These are phyloP conservation scores for Lobophora halterata DNA, from an alignment of 2,888 invertebrate genomes.

Conservation along the genomic window DNA sequence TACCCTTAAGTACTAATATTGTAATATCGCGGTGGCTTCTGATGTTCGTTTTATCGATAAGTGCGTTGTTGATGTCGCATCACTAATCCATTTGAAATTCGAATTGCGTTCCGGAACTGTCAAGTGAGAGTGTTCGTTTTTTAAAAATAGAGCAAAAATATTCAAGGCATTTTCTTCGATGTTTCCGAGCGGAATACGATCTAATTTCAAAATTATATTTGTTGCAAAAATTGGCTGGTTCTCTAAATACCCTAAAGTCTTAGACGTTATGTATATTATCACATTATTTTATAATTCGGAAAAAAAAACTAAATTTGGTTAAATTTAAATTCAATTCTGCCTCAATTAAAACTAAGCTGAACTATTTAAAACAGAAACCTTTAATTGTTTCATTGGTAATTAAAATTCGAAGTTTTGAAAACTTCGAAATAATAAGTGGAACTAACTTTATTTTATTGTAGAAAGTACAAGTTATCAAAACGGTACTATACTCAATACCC, in stretches of 20 bases:
- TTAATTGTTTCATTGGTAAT: conserved; percentile 16
- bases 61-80: conserved; percentile 17
- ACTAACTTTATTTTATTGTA: too few species aligned
- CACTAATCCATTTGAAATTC: conserved; percentile 22
- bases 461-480: too few species aligned
- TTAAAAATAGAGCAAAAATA: conserved; percentile 7
- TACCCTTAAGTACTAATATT: conserved; percentile 2
- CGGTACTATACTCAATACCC: too few species aligned
- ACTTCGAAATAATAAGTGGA: conserved; percentile 14
- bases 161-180: too few species aligned
- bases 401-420: conserved; percentile 18
- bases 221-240: too few species aligned
- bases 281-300: too few species aligned
- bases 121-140: conserved; percentile 2
- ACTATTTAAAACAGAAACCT: conserved; percentile 3
- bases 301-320: too few species aligned
- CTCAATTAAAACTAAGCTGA: too few species aligned
- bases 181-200: too few species aligned
- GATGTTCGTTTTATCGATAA: conserved; percentile 22
- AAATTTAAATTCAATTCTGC: background rate
- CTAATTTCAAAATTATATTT: too few species aligned
- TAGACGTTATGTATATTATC: too few species aligned
- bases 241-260: too few species aligned
- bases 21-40: conserved; percentile 8
- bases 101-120: conserved; percentile 6